phyloP scores from a whole-genome alignment of 1,140 invertebrate species.

The Theocolax elegans region DNA sequence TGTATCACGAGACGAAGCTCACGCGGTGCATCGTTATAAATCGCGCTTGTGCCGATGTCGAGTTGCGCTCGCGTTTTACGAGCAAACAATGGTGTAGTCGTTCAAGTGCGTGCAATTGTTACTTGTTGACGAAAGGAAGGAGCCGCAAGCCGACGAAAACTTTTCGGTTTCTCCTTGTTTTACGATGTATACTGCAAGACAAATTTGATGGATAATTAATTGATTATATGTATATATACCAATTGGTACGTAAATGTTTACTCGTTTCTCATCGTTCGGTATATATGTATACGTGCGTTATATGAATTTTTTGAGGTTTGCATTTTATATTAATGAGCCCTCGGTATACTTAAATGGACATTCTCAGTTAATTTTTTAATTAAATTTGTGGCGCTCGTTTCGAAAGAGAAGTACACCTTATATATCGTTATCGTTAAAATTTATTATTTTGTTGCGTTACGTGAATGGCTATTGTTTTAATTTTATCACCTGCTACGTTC shows the following conservation, averaged over 20 bases:
- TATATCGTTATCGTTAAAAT: too few relatives aligned
- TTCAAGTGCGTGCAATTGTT: constrained; percentile 2
- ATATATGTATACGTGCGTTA: not conserved
- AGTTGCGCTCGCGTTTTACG: constrained; percentile 7
- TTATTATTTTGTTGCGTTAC: too few relatives aligned
- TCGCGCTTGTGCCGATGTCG: constrained; percentile 8
- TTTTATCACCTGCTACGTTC: too few relatives aligned
- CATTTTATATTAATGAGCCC: too few relatives aligned
- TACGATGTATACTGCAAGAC: not conserved
- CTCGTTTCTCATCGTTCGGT: too few relatives aligned
- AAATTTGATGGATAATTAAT: not conserved
- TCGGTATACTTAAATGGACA: too few relatives aligned
- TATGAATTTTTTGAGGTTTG: too few relatives aligned
- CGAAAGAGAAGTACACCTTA: too few relatives aligned
- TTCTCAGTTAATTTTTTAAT: too few relatives aligned
- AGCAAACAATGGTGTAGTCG: not conserved
- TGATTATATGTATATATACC: not conserved
- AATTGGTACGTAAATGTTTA: too few relatives aligned
- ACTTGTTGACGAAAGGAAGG: not conserved
- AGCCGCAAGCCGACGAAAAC: not conserved
- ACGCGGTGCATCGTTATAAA: constrained; percentile 18
- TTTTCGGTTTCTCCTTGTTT: constrained; percentile 16
- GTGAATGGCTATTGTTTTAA: too few relatives aligned
- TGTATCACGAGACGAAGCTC: not conserved
- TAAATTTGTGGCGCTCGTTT: too few relatives aligned